phyloP scores from a whole-genome alignment of 2,888 invertebrate species.

The Epinotia ramella region DNA sequence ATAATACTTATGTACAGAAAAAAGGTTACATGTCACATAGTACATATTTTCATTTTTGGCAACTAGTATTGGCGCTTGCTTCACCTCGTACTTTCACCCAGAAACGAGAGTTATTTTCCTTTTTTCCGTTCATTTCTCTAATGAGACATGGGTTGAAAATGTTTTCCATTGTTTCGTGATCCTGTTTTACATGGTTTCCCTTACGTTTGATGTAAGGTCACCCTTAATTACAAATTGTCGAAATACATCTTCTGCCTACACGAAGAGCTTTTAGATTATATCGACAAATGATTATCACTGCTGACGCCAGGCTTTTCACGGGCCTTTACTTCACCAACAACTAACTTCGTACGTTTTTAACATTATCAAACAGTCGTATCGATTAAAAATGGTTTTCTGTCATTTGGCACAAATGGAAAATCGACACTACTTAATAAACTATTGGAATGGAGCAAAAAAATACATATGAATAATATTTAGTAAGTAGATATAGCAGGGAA shows the following conservation, averaged over 20 bases:
- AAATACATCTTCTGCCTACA: conserved; percentile 1
- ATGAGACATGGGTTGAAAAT: conserved; percentile 29
- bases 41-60: no score
- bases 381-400: no score
- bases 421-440: no score
- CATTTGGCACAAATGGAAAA: no score
- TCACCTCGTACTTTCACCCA: background rate
- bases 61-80: background rate
- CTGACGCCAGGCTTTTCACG: background rate
- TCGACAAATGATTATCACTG: background rate
- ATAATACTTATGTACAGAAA: no score
- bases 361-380: no score
- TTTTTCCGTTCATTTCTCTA: conserved; percentile 13
- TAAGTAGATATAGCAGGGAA: no score
- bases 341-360: no score
- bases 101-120: background rate
- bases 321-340: background rate
- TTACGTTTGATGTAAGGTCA: background rate
- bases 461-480: no score
- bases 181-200: background rate
- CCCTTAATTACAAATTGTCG: background rate
- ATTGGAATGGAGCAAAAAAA: no score
- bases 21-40: background rate
- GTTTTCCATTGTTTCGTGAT: conserved; percentile 24
- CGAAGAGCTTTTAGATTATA: background rate